Evolutionary conservation across 2,113 vertebrate species (phyloP), one percentile per base, ranked within the genome.

Genomic region (Rhagologus leucostigma): DNA sequence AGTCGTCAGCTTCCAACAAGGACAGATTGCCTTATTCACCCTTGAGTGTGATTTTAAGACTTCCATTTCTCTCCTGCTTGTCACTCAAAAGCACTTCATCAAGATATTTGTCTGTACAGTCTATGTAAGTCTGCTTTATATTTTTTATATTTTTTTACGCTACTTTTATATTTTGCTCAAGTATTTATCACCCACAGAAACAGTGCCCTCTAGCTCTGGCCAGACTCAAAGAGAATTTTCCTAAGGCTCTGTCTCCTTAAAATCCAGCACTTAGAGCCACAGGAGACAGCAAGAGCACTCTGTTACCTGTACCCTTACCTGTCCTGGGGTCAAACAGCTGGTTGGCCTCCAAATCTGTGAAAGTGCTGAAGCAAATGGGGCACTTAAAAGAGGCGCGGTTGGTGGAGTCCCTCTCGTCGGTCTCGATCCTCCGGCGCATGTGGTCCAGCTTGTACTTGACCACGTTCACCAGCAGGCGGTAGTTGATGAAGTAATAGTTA

Each of bases 401-500:
- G 91, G 99, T 99, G 50, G 99, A 99, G 96, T 99, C 99, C 32
- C 99, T 98, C 90, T 99, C 99, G 42, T 99, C 99, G 0, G 99
- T 99, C 98, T 99, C 99, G 56, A 99, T 99, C 87, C 99, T 98
- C 6, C 99, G 97, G n/a, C 99, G 98, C 99, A 99, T 99, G 97
- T 99, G 99, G 96, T 99, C 99, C 98, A 99, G 95, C 95, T 99
- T 99, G 91, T 99, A 99, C 94, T 99, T 99, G 59, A 99, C 99
- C 70, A 99, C 99, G 3, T 99, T 99, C 60, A 99, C 99, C 68
- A 99, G 98, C 30, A 99, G 98, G 57, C 98, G 98, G 96, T 99
- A 99, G 97, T 99, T 99, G 96, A 99, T 99, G 96, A 99, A 99
- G 83, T 99, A 99, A 95, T 99, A 99, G 97, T 99, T 99, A 89